A percentile compares a stretch with the other conserved stretches of the same genome.
phyloP scores from a whole-genome alignment of 2,797 vertebrate genomes.

The Telmatherina bonti region DNA sequence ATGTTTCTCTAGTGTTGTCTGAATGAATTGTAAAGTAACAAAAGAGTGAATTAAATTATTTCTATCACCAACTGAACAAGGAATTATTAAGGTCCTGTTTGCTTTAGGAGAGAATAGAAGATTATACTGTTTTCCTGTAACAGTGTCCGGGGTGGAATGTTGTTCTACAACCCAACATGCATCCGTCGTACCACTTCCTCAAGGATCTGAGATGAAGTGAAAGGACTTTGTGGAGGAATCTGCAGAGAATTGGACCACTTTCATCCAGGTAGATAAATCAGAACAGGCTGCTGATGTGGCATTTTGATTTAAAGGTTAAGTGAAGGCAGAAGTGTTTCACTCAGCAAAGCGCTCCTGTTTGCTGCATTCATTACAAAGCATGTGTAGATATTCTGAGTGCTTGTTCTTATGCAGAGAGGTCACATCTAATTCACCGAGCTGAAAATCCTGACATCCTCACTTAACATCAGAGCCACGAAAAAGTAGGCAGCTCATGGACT shows the following conservation, averaged over 20 bases:
- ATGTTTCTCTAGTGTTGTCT: background rate
- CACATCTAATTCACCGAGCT: conserved; percentile 1
- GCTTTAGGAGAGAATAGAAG: background rate
- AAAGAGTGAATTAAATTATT: background rate
- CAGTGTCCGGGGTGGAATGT: background rate
- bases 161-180: background rate
- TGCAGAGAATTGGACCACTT: conserved; percentile 7
- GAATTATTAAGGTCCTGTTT: background rate
- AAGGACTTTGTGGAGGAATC: conserved; percentile 7
- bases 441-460: background rate
- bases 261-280: conserved; percentile 16
- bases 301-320: conserved; percentile 56
- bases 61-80: background rate
- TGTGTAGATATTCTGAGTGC: conserved; percentile 9
- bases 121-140: background rate
- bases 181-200: background rate
- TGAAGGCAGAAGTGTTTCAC: conserved; percentile 21
- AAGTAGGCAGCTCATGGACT: background rate
- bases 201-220: conserved; percentile 12
- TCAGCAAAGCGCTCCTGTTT: conserved; percentile 22
- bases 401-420: conserved; percentile 20
- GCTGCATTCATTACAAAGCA: conserved; percentile 25
- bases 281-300: conserved; percentile 33
- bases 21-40: background rate
- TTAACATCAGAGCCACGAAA: conserved; percentile 7